Evolutionary conservation across 2,797 vertebrate genomes (phyloP).

Genomic region (Girardinus metallicus): DNA sequence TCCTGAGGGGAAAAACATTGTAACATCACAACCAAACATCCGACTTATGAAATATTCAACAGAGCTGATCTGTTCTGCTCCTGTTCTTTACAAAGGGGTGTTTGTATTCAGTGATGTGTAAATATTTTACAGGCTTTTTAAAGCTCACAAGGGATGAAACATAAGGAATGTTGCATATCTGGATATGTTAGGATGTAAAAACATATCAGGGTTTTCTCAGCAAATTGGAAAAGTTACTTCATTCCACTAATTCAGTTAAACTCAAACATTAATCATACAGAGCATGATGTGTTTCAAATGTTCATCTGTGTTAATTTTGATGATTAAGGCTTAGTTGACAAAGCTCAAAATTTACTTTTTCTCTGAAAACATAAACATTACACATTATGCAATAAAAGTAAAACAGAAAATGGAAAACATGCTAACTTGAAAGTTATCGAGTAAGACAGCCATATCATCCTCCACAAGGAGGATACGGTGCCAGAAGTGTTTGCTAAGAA

Average conservation of each 20-base stretch:
- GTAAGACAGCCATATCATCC: background rate
- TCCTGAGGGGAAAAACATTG: constrained; percentile 79
- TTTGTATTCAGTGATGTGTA: constrained; percentile 12
- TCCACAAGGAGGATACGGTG: background rate
- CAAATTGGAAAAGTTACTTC: background rate
- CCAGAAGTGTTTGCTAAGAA: background rate
- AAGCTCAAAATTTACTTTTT: background rate
- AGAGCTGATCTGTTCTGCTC: background rate
- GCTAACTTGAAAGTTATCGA: background rate
- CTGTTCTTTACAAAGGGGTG: constrained; percentile 2
- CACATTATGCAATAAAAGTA: background rate
- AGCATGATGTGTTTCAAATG: background rate
- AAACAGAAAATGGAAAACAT: background rate
- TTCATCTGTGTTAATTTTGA: background rate
- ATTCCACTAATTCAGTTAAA: background rate
- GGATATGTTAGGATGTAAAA: background rate
- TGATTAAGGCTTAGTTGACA: background rate
- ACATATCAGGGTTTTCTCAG: background rate
- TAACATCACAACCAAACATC: constrained; percentile 32
- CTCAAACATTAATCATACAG: background rate
- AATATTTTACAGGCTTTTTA: constrained; percentile 13
- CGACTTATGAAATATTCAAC: constrained; percentile 35
- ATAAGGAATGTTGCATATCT: background rate
- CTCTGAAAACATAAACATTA: background rate
- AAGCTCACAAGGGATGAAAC: background rate